Conservation (phyloP, 2,888 invertebrate species). For the Drosophila acutilabella region DNA sequence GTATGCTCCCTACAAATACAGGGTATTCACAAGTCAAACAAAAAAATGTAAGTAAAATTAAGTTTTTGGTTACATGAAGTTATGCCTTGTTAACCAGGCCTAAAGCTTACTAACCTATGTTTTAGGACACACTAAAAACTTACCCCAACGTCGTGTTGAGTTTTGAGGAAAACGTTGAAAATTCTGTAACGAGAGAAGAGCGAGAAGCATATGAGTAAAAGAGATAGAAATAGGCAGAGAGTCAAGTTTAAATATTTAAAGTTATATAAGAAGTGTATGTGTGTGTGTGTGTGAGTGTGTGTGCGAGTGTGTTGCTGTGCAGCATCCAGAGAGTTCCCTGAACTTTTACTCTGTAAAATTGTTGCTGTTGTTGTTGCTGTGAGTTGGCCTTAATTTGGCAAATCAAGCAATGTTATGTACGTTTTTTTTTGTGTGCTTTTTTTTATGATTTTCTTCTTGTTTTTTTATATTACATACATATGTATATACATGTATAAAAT, state of each 20-base stretch:
- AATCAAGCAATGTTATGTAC: slow-evolving; percentile 56
- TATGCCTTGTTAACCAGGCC: background rate
- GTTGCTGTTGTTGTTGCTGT: slow-evolving; percentile 28
- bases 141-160: slow-evolving; percentile 27
- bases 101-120: slow-evolving; percentile 14
- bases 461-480: background rate
- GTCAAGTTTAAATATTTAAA: slow-evolving; percentile 27
- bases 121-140: slow-evolving; percentile 22
- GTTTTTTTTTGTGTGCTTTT: slow-evolving; percentile 6
- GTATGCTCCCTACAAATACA: background rate
- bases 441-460: slow-evolving; percentile 17
- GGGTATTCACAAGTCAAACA: background rate
- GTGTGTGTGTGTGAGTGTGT: background rate
- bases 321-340: slow-evolving; percentile 36
- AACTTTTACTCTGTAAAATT: slow-evolving; percentile 41
- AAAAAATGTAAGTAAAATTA: background rate
- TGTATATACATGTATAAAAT: slow-evolving; percentile 23
- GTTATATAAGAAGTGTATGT: slow-evolving; percentile 13
- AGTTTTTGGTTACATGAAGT: background rate
- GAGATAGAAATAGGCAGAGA: background rate
- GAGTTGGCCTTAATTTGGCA: slow-evolving; percentile 66
- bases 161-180: slow-evolving; percentile 8
- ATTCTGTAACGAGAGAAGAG: slow-evolving; percentile 21
- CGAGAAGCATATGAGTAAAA: background rate
- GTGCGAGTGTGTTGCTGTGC: slow-evolving; percentile 6